Percentiles rank a stretch among this genome's conserved stretches.
phyloP scores from a whole-genome alignment of 2,888 invertebrate genomes.

The Dryomyza anilis region DNA sequence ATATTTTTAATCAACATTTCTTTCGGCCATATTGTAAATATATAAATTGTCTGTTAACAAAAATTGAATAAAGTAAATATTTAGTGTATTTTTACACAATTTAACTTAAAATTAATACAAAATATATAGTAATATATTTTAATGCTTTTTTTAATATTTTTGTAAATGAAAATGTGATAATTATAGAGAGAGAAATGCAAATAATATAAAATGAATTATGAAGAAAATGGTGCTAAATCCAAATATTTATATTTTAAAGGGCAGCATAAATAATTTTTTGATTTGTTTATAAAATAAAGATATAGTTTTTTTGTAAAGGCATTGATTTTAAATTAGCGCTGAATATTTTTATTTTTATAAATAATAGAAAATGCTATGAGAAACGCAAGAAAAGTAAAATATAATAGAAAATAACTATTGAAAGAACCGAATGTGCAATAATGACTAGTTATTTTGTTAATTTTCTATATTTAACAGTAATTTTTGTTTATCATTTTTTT shows the following conservation, averaged over 20 bases:
- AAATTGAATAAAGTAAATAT: no score
- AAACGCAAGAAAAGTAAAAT: conserved; percentile 17
- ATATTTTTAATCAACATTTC: no score
- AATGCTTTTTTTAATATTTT: neutral
- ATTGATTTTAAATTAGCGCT: conserved; percentile 31
- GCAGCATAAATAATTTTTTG: conserved; percentile 26
- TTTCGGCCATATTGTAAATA: no score
- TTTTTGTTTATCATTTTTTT: neutral
- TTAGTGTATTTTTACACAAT: no score
- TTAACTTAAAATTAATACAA: no score
- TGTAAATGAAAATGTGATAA: conserved; percentile 39
- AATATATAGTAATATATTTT: neutral
- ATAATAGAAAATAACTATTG: conserved; percentile 13
- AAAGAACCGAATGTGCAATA: conserved; percentile 62
- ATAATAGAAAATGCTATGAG: conserved; percentile 19
- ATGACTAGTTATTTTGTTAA: conserved; percentile 60
- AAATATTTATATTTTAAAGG: conserved; percentile 53
- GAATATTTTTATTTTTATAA: conserved; percentile 4
- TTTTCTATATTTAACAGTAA: neutral
- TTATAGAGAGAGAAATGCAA: conserved; percentile 39
- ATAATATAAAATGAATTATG: conserved; percentile 24
- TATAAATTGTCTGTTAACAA: no score
- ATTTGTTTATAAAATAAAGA: no score
- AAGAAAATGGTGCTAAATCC: conserved; percentile 60
- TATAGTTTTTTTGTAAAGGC: no score